A percentile compares a stretch with the other conserved stretches of the same genome.
phyloP scores from a whole-genome alignment of 2,797 vertebrate species.

The Catamblyrhynchus diadema region DNA sequence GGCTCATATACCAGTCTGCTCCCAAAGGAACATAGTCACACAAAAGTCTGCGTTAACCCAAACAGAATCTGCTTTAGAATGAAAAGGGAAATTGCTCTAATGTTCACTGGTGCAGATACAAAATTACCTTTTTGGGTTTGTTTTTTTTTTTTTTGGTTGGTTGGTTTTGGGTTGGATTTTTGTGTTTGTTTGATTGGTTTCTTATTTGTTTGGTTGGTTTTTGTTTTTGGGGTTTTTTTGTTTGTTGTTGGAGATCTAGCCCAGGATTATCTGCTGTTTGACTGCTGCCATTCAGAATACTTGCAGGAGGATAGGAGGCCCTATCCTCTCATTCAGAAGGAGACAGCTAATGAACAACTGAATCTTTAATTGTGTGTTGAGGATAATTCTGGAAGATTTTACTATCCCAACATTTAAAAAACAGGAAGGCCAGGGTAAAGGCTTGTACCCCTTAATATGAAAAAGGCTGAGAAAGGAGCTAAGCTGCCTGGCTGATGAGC shows the following conservation, averaged over 20 bases:
- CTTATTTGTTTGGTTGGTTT: no score
- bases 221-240: neutral
- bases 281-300: neutral
- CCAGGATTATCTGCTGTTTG: neutral
- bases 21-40: neutral
- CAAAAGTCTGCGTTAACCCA: neutral
- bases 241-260: neutral
- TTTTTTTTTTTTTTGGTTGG: no score
- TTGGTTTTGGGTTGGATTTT: no score
- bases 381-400: neutral
- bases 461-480: neutral
- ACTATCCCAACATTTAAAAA: neutral
- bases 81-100: neutral
- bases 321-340: neutral
- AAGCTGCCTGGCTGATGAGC: neutral
- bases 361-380: neutral
- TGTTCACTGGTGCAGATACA: neutral
- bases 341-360: neutral
- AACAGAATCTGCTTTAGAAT: neutral
- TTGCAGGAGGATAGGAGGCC: neutral
- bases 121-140: neutral
- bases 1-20: neutral
- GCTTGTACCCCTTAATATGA: neutral
- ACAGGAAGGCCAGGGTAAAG: neutral
- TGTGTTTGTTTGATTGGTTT: no score